These are phyloP conservation scores for Carlito syrichta DNA, from an alignment of 2,113 vertebrate species.

Conservation along the genomic window DNA sequence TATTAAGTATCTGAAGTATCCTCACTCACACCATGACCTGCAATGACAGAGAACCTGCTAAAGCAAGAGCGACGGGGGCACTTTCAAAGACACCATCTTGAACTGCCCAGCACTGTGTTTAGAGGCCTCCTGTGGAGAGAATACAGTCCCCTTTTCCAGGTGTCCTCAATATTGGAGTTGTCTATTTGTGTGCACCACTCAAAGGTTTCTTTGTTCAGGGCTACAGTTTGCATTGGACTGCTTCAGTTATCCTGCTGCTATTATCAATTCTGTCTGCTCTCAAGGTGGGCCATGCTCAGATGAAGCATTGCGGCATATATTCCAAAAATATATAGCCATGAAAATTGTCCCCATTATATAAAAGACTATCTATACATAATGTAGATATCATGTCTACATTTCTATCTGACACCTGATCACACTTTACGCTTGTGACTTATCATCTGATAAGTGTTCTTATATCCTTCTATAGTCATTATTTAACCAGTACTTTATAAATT, in stretches of 20 bases:
- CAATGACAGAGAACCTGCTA: neutral
- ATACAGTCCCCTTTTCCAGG: neutral
- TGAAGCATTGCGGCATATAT: neutral
- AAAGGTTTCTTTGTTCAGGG: neutral
- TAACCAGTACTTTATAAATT: neutral
- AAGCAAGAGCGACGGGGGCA: neutral
- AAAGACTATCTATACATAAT: neutral
- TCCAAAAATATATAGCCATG: neutral
- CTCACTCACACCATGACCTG: neutral
- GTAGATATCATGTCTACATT: neutral
- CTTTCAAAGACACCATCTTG: neutral
- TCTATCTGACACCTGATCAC: neutral
- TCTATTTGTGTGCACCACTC: neutral
- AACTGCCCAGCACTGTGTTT: fast-evolving
- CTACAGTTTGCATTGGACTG: neutral
- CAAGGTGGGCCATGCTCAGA: neutral
- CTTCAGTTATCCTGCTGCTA: neutral
- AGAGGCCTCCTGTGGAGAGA: neutral
- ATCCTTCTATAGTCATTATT: neutral
- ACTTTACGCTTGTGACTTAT: slow-evolving; percentile 5
- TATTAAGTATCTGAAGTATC: neutral
- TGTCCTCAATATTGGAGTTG: too few relatives aligned
- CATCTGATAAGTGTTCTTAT: neutral
- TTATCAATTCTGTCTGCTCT: neutral
- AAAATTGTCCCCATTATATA: neutral